Percentiles rank a stretch among this genome's conserved stretches.
Evolutionary conservation across 1,140 invertebrate species (phyloP).

Genomic region (Laupala kohalensis): DNA sequence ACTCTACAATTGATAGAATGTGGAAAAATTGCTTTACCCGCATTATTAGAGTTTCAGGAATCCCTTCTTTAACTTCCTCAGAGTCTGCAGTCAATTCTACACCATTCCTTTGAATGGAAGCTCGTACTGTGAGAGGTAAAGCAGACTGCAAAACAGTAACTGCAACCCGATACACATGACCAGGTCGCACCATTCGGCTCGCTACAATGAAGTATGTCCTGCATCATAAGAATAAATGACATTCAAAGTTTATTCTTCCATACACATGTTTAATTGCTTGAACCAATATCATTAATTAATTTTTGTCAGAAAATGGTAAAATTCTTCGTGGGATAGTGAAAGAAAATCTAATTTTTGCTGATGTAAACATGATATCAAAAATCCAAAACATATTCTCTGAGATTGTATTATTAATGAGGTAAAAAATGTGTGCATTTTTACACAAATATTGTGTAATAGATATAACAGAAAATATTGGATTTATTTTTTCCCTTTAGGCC

Average conservation of each 20-base stretch:
- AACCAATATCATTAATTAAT: background rate
- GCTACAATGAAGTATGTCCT: conserved; percentile 81
- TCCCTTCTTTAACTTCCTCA: conserved; percentile 60
- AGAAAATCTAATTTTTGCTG: background rate
- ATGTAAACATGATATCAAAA: background rate
- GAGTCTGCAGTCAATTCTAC: conserved; percentile 69
- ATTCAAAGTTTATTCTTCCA: background rate
- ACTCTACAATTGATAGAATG: no score
- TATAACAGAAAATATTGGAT: no score
- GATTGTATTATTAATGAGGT: background rate
- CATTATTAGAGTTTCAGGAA: conserved; percentile 72
- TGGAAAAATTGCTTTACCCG: no score
- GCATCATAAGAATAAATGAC: conserved; percentile 12
- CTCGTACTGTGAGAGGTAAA: conserved; percentile 60
- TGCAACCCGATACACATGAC: conserved; percentile 69
- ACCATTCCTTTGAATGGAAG: conserved; percentile 73
- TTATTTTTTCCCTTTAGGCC: no score
- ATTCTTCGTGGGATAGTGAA: background rate
- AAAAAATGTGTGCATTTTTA: no score
- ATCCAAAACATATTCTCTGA: background rate
- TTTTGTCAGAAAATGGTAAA: background rate
- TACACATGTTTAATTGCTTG: background rate
- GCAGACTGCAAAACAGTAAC: conserved; percentile 61
- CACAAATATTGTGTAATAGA: no score
- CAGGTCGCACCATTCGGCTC: conserved; percentile 70